A percentile compares a stretch with the other conserved stretches of the same genome.
Evolutionary conservation across 2,888 invertebrate species (phyloP).

Genomic region (Apoderus coryli): DNA sequence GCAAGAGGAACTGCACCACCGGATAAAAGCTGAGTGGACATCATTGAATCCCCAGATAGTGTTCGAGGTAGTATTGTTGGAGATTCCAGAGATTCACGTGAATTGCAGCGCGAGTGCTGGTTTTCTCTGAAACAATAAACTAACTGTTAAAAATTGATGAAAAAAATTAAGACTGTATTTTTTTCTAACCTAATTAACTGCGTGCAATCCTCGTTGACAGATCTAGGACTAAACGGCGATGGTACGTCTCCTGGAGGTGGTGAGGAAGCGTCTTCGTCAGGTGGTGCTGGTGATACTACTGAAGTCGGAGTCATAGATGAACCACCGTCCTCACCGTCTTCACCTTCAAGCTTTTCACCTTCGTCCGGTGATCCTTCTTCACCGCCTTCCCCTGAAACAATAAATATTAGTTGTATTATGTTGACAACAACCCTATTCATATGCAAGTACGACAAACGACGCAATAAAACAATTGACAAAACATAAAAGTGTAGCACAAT

Average conservation of each 20-base stretch:
- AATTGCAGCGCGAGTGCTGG: constrained; percentile 67
- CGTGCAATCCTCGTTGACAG: constrained; percentile 25
- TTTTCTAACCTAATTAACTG: constrained; percentile 13
- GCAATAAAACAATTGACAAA: too few species aligned
- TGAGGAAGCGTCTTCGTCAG: constrained; percentile 29
- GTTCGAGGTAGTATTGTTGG: constrained; percentile 53
- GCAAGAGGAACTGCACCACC: too few species aligned
- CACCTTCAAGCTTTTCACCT: constrained; percentile 33
- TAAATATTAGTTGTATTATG: too few species aligned
- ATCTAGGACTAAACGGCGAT: constrained; percentile 29
- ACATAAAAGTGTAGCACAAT: too few species aligned
- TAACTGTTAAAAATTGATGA: constrained; percentile 1
- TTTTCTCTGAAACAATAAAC: constrained; percentile 55
- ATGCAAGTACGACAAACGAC: too few species aligned
- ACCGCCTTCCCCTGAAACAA: constrained; percentile 43
- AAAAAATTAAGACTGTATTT: background rate
- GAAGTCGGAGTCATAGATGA: constrained; percentile 34
- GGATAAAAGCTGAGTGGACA: too few species aligned
- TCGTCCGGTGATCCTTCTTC: constrained; percentile 34
- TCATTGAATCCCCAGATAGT: constrained; percentile 55
- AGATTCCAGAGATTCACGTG: constrained; percentile 56
- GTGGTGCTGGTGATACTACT: constrained; percentile 29
- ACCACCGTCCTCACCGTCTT: constrained; percentile 33
- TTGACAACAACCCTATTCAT: too few species aligned
- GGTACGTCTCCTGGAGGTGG: constrained; percentile 29